These are phyloP conservation scores for Papilio machaon DNA, from an alignment of 1,140 invertebrate species.

Conservation along the genomic window DNA sequence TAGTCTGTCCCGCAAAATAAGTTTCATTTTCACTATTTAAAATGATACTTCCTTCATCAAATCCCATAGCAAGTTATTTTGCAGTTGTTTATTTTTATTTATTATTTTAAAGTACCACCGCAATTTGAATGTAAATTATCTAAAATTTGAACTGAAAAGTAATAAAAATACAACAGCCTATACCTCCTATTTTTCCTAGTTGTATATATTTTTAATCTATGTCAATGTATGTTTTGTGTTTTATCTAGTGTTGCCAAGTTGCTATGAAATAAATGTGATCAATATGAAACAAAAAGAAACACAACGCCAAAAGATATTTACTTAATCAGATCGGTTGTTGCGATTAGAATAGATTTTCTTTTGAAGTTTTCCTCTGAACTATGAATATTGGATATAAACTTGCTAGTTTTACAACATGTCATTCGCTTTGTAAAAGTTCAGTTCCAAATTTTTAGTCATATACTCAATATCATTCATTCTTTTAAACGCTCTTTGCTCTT, in stretches of 20 bases:
- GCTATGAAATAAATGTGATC: neutral
- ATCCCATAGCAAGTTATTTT: constrained; percentile 71
- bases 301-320: neutral
- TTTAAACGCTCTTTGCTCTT: neutral
- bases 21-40: constrained; percentile 84
- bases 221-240: neutral
- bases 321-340: too few relatives aligned
- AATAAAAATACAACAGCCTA: neutral
- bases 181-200: neutral
- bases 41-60: constrained; percentile 82
- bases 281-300: neutral
- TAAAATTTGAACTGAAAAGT: neutral
- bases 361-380: too few relatives aligned
- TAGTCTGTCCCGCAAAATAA: constrained; percentile 84
- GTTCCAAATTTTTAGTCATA: too few relatives aligned
- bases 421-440: too few relatives aligned
- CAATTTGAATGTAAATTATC: neutral
- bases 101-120: neutral
- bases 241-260: neutral
- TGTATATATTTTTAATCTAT: neutral
- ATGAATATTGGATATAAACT: neutral
- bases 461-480: neutral
- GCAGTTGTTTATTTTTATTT: neutral
- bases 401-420: neutral
- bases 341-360: too few relatives aligned